Conservation (phyloP, 2,888 invertebrate genomes). For the Adelognathus sp. region DNA sequence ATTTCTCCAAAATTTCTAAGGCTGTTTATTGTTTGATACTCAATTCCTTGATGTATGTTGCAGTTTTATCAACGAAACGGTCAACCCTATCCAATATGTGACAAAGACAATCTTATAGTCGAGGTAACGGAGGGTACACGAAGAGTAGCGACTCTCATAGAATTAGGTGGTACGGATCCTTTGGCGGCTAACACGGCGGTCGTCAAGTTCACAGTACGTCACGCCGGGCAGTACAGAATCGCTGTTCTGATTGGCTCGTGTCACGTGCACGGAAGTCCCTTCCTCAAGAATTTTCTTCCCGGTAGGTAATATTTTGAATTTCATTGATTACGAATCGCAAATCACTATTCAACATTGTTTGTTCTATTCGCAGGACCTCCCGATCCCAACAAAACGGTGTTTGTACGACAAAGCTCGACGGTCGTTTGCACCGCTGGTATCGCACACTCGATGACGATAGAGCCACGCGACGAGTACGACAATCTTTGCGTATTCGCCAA, state of each 20-base stretch:
- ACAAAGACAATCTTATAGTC: conserved; percentile 94
- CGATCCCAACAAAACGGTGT: conserved; percentile 91
- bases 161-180: conserved; percentile 93
- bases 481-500: conserved; percentile 88
- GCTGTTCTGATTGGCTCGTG: conserved; percentile 92
- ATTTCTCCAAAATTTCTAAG: not conserved
- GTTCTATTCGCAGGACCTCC: conserved; percentile 85
- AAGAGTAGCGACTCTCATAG: conserved; percentile 92
- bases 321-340: not conserved
- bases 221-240: conserved; percentile 94
- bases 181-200: conserved; percentile 92
- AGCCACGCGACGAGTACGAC: conserved; percentile 95
- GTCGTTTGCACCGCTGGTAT: conserved; percentile 91
- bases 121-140: conserved; percentile 93
- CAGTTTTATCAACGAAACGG: conserved; percentile 96
- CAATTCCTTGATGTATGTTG: conserved; percentile 59
- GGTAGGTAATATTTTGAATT: conserved; percentile 75
- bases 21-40: not conserved
- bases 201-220: conserved; percentile 95
- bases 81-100: conserved; percentile 96
- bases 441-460: conserved; percentile 90
- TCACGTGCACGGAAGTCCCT: conserved; percentile 93
- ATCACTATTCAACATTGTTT: conserved; percentile 17
- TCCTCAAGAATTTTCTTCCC: conserved; percentile 90
- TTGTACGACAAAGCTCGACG: conserved; percentile 91